Conservation (phyloP, 2,888 invertebrate genomes). For the Dendrolimus houi region DNA sequence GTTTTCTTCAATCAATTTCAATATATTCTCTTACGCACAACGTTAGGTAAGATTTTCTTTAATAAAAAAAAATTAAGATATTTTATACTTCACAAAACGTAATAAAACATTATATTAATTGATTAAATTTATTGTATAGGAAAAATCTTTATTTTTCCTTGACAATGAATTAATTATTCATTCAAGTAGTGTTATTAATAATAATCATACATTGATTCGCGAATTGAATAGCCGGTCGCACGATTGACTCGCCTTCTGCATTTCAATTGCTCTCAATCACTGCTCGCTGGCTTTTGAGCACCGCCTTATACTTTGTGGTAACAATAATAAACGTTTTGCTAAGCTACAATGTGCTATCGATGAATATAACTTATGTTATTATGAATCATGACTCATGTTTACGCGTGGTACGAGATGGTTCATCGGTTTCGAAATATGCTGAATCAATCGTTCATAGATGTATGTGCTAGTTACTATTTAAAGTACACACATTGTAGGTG, state of each 20-base stretch:
- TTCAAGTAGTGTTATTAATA: conserved; percentile 24
- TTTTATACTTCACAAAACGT: too few species aligned
- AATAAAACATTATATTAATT: too few species aligned
- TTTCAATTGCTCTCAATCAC: conserved; percentile 28
- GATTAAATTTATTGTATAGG: too few species aligned
- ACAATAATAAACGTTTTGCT: not conserved
- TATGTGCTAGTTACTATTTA: too few species aligned
- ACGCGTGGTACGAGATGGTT: too few species aligned
- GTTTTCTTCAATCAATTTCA: too few species aligned
- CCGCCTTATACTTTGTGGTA: conserved; percentile 4
- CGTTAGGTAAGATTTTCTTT: too few species aligned
- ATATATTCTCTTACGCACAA: too few species aligned
- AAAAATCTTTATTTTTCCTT: not conserved
- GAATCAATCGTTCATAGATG: too few species aligned
- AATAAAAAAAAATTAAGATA: too few species aligned
- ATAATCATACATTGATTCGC: conserved; percentile 22
- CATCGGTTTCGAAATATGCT: too few species aligned
- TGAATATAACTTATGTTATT: not conserved
- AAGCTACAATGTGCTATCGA: conserved; percentile 1
- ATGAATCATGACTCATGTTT: not conserved
- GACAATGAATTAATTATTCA: conserved; percentile 14
- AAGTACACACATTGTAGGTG: too few species aligned
- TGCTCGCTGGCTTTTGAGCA: conserved; percentile 19
- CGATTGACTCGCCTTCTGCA: conserved; percentile 23
- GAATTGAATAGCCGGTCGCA: conserved; percentile 25